Evolutionary conservation across 2,113 vertebrate species (phyloP).

Genomic region (Pica pica): DNA sequence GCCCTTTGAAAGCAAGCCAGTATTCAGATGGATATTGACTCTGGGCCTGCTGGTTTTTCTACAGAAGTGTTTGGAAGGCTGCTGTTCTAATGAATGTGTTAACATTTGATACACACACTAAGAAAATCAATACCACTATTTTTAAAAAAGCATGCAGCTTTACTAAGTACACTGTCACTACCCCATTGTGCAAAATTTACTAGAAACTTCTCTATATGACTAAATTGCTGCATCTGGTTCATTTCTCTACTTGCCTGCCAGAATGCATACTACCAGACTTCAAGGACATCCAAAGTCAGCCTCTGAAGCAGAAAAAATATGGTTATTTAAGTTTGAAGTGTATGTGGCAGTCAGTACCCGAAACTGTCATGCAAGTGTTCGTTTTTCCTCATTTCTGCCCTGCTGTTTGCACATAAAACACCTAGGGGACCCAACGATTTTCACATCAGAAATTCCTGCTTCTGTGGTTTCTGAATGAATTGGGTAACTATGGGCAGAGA

Average conservation of each 20-base stretch:
- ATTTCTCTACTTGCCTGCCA: slow-evolving; percentile 14
- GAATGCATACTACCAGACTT: not conserved
- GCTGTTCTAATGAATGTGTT: slow-evolving; percentile 51
- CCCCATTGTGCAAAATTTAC: slow-evolving; percentile 7
- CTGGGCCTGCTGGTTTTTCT: slow-evolving; percentile 20
- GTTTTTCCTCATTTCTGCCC: not conserved
- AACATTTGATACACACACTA: slow-evolving; percentile 52
- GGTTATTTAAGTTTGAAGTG: not conserved
- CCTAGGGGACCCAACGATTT: not conserved
- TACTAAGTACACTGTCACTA: slow-evolving; percentile 25
- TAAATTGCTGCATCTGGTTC: slow-evolving; percentile 18
- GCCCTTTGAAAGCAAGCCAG: slow-evolving; percentile 39
- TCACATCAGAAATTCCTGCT: not conserved
- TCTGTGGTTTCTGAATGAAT: not conserved
- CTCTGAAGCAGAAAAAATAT: not conserved
- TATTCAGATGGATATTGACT: slow-evolving; percentile 44
- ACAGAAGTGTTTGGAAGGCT: slow-evolving; percentile 39
- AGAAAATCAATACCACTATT: slow-evolving; percentile 55
- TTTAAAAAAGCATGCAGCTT: slow-evolving; percentile 45
- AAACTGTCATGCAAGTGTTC: not conserved
- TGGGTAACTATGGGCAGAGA: not conserved
- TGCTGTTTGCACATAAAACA: not conserved
- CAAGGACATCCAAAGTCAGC: slow-evolving; percentile 41
- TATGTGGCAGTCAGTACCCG: not conserved
- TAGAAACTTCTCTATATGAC: slow-evolving; percentile 25